Conservation (phyloP, 2,113 vertebrate genomes). For the Alligator sinensis region DNA sequence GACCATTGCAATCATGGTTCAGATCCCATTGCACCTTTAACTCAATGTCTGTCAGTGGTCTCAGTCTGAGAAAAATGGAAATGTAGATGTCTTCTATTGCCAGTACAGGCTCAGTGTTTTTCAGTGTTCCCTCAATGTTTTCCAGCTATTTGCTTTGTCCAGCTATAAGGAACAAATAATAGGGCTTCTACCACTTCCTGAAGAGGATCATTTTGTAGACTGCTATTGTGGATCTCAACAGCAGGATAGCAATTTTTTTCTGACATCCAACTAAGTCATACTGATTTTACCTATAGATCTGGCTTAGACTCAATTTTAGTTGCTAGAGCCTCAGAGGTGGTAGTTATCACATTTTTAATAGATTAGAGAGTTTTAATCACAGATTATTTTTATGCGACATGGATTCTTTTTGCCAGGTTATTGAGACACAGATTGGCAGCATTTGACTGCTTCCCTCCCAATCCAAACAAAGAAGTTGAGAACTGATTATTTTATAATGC, state of each 20-base stretch:
- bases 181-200: background rate
- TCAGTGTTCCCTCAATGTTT: background rate
- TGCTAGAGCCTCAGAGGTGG: background rate
- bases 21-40: too few species aligned
- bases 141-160: background rate
- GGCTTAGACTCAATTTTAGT: background rate
- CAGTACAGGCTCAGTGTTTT: background rate
- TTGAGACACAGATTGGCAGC: background rate
- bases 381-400: background rate
- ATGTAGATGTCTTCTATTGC: background rate
- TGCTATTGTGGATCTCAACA: background rate
- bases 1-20: too few species aligned
- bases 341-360: background rate
- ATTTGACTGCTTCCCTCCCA: background rate
- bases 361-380: background rate
- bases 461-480: background rate
- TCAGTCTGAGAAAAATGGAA: too few species aligned
- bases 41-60: too few species aligned
- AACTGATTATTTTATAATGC: background rate
- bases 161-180: background rate
- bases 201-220: background rate
- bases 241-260: background rate
- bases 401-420: constrained; percentile 13
- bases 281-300: background rate
- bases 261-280: background rate